A percentile compares a stretch with the other conserved stretches of the same genome.
These are phyloP conservation scores for Eupeodes corollae DNA, from an alignment of 1,140 invertebrate species.

Conservation along the genomic window DNA sequence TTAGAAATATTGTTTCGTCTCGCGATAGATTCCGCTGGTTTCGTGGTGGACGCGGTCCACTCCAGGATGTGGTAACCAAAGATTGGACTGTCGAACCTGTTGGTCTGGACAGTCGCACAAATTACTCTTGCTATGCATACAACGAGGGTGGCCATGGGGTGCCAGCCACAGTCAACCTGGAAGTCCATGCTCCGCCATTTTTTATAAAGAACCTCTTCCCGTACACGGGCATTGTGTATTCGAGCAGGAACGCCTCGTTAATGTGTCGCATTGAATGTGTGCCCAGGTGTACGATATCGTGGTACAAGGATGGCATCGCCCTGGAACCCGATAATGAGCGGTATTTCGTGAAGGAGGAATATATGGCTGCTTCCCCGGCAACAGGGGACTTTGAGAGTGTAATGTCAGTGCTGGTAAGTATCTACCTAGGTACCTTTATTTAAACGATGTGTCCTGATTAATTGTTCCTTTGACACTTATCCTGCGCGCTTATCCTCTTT, in stretches of 20 bases:
- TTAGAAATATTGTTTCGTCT: conserved; percentile 26
- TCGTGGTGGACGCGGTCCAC: conserved; percentile 52
- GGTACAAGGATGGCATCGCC: conserved; percentile 61
- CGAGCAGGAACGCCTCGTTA: conserved; percentile 55
- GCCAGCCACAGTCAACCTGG: conserved; percentile 56
- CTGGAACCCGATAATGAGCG: conserved; percentile 51
- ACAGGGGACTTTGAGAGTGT: conserved; percentile 81
- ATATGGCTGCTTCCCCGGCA: conserved; percentile 52
- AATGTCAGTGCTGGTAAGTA: conserved; percentile 61
- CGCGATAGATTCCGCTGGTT: conserved; percentile 61
- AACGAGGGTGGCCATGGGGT: conserved; percentile 71
- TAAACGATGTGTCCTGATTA: no score
- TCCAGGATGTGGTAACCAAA: conserved; percentile 58
- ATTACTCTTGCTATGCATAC: conserved; percentile 74
- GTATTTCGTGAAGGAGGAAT: conserved; percentile 56
- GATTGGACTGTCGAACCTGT: conserved; percentile 70
- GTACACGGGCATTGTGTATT: conserved; percentile 63
- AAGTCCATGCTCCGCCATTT: conserved; percentile 73
- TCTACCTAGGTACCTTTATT: no score
- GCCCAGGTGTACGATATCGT: conserved; percentile 69
- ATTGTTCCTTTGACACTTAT: neutral
- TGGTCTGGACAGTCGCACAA: conserved; percentile 66
- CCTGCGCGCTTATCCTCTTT: no score
- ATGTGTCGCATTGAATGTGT: conserved; percentile 82
- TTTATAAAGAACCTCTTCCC: conserved; percentile 74